These are phyloP conservation scores for Choristoneura rosaceana DNA, from an alignment of 2,888 invertebrate genomes.

Conservation along the genomic window DNA sequence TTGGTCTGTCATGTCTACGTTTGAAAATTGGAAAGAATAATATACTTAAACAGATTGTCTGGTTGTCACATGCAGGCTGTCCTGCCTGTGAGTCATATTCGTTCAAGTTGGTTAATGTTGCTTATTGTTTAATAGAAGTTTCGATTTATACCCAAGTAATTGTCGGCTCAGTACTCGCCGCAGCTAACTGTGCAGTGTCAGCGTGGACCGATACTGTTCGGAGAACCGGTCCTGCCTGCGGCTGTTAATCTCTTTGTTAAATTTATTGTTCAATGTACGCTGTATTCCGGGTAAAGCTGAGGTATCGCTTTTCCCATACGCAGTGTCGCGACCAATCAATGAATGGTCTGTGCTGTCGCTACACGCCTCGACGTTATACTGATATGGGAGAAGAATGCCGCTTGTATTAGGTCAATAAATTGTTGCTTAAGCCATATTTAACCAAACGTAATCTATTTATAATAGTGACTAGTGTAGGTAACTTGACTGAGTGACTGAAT, in stretches of 20 bases:
- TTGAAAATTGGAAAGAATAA: too few species aligned
- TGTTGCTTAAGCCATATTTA: not conserved
- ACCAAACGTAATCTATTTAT: too few species aligned
- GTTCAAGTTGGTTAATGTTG: too few species aligned
- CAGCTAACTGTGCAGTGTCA: not conserved
- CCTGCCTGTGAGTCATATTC: too few species aligned
- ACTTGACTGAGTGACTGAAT: too few species aligned
- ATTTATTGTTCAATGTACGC: conserved; percentile 24
- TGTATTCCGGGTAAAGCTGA: not conserved
- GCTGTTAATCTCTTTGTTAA: conserved; percentile 15
- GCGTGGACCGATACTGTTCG: conserved; percentile 25
- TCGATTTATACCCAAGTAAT: not conserved
- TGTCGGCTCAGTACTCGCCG: not conserved
- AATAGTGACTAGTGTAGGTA: too few species aligned
- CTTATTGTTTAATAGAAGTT: not conserved
- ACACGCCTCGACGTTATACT: not conserved
- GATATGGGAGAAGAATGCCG: not conserved
- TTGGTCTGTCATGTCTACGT: too few species aligned
- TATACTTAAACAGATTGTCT: too few species aligned
- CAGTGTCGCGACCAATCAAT: not conserved
- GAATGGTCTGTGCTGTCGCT: not conserved
- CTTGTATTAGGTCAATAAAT: not conserved
- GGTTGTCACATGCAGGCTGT: too few species aligned
- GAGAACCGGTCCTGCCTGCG: conserved; percentile 26
- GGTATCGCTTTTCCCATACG: conserved; percentile 7